These are phyloP conservation scores for Baronia brevicornis DNA, from an alignment of 2,888 invertebrate species.

Conservation along the genomic window DNA sequence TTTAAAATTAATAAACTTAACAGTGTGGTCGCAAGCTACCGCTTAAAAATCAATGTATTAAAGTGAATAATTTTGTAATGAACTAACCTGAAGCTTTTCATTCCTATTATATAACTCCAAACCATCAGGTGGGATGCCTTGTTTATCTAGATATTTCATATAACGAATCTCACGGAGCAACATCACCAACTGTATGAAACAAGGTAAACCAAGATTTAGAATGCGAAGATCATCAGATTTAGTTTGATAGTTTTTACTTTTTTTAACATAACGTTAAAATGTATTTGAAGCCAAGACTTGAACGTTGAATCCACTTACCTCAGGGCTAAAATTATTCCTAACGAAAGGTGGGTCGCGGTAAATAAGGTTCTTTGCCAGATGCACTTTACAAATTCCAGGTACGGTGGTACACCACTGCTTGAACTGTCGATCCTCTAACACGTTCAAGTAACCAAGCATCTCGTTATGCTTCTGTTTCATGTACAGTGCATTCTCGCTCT, in stretches of 20 bases:
- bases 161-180: conserved; percentile 89
- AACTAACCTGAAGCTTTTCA: conserved; percentile 79
- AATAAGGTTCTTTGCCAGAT: conserved; percentile 78
- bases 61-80: too few relatives aligned
- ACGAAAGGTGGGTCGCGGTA: conserved; percentile 73
- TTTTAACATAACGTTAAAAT: too few relatives aligned
- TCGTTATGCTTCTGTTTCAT: conserved; percentile 78
- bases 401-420: conserved; percentile 81
- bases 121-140: conserved; percentile 78
- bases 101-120: conserved; percentile 79
- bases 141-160: conserved; percentile 79
- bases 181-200: conserved; percentile 77
- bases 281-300: not conserved
- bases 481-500: conserved; percentile 72
- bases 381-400: conserved; percentile 76
- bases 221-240: too few relatives aligned
- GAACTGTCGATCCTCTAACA: conserved; percentile 78
- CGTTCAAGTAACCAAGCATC: conserved; percentile 79
- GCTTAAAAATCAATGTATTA: too few relatives aligned
- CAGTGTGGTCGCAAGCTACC: too few relatives aligned
- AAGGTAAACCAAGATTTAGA: too few relatives aligned
- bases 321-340: conserved; percentile 80
- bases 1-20: too few relatives aligned
- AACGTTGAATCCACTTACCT: conserved; percentile 66
- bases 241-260: too few relatives aligned